phyloP scores from a whole-genome alignment of 2,888 invertebrate species.

The Noctua pronuba region DNA sequence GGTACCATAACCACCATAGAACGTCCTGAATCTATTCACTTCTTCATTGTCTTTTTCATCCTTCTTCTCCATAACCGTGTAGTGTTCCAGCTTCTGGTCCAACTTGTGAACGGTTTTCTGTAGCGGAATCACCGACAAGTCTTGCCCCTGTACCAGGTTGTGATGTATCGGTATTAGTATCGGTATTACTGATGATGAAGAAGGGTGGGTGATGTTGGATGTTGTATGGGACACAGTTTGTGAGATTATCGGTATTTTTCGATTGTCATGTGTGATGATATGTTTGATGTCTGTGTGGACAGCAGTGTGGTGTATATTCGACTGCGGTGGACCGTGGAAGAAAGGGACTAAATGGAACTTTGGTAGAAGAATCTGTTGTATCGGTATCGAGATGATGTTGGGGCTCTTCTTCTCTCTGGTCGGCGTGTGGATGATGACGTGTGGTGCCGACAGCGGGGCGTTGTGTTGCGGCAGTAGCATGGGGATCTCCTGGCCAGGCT shows the following conservation, averaged over 20 bases:
- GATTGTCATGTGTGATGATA: slow-evolving; percentile 70
- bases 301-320: slow-evolving; percentile 75
- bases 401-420: slow-evolving; percentile 73
- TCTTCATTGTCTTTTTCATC: slow-evolving; percentile 75
- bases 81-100: slow-evolving; percentile 71
- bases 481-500: slow-evolving; percentile 51
- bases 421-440: slow-evolving; percentile 45
- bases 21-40: slow-evolving; percentile 77
- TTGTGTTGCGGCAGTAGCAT: slow-evolving; percentile 58
- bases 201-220: slow-evolving; percentile 75
- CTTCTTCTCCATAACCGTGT: slow-evolving; percentile 71
- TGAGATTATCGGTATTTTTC: slow-evolving; percentile 73
- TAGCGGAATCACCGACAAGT: slow-evolving; percentile 84
- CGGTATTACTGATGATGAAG: slow-evolving; percentile 69
- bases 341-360: slow-evolving; percentile 80
- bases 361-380: slow-evolving; percentile 69
- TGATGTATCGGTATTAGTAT: slow-evolving; percentile 78
- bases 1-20: slow-evolving; percentile 84
- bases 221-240: slow-evolving; percentile 74
- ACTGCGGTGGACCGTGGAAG: slow-evolving; percentile 68
- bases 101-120: slow-evolving; percentile 72
- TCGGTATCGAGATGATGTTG: slow-evolving; percentile 74
- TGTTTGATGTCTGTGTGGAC: slow-evolving; percentile 72
- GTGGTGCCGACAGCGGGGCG: slow-evolving; percentile 26
- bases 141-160: slow-evolving; percentile 79